These are phyloP conservation scores for Rhinella marina DNA, from an alignment of 2,797 vertebrate species.

Conservation along the genomic window DNA sequence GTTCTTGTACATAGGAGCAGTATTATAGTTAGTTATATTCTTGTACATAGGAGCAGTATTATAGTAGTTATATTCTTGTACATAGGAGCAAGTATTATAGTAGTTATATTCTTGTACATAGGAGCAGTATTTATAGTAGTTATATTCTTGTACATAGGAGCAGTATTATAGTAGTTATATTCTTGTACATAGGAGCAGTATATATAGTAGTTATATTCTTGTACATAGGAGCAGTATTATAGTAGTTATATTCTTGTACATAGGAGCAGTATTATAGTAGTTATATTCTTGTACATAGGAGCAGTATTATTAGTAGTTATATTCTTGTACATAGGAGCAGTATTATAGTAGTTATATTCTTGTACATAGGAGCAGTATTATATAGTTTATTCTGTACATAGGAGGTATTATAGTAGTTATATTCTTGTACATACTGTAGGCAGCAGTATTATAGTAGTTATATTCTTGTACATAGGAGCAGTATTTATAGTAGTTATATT, in stretches of 20 bases:
- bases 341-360: too few species aligned
- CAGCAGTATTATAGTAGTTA: too few species aligned
- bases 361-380: too few species aligned
- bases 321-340: neutral
- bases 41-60: too few species aligned
- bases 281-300: constrained; percentile 9
- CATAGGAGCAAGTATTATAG: neutral
- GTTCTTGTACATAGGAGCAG: neutral
- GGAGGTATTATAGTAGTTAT: too few species aligned
- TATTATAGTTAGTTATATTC: too few species aligned
- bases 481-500: neutral
- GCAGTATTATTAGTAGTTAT: constrained; percentile 1
- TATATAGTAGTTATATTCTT: neutral
- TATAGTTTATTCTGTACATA: too few species aligned
- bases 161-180: constrained; percentile 1
- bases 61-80: neutral
- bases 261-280: constrained; percentile 6
- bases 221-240: neutral
- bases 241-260: neutral
- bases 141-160: neutral
- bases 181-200: neutral
- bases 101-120: neutral
- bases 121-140: neutral
- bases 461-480: too few species aligned
- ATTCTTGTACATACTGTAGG: too few species aligned